Percentiles rank a stretch among this genome's conserved stretches.
Evolutionary conservation across 2,888 invertebrate genomes (phyloP).

Genomic region (Oscheius sp.): DNA sequence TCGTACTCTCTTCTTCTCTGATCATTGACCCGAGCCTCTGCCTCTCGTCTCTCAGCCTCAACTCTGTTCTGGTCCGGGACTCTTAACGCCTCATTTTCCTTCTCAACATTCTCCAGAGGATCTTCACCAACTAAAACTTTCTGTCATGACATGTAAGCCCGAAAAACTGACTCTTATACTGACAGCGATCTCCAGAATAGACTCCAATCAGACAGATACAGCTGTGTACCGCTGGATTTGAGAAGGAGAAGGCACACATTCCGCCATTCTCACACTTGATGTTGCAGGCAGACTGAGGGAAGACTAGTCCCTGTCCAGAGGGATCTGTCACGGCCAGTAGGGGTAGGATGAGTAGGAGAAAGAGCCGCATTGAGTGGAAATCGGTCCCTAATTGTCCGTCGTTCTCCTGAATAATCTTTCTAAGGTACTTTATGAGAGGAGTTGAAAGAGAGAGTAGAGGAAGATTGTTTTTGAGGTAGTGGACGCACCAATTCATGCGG

Average conservation of each 20-base stretch:
- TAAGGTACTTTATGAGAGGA: neutral
- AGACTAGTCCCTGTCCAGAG: constrained; percentile 49
- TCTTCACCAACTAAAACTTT: constrained; percentile 37
- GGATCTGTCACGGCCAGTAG: constrained; percentile 37
- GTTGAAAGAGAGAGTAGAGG: neutral
- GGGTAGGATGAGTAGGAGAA: constrained; percentile 39
- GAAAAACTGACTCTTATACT: constrained; percentile 35
- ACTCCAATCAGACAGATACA: constrained; percentile 69
- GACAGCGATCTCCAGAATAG: constrained; percentile 63
- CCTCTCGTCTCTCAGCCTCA: constrained; percentile 15
- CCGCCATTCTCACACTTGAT: constrained; percentile 61
- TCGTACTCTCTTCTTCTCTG: constrained; percentile 27
- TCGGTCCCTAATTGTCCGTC: neutral
- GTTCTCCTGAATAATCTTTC: neutral
- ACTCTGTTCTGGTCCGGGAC: constrained; percentile 16
- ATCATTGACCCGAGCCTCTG: constrained; percentile 15
- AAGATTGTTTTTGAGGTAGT: neutral
- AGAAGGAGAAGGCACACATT: constrained; percentile 56
- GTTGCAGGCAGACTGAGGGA: constrained; percentile 50
- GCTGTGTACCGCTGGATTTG: constrained; percentile 53
- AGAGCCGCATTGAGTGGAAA: constrained; percentile 6
- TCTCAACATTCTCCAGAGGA: constrained; percentile 20
- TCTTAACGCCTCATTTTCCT: neutral
- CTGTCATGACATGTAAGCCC: neutral
- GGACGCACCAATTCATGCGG: neutral